Evolutionary conservation across 2,113 vertebrate species (phyloP).

Genomic region (Lampris megalopsis): DNA sequence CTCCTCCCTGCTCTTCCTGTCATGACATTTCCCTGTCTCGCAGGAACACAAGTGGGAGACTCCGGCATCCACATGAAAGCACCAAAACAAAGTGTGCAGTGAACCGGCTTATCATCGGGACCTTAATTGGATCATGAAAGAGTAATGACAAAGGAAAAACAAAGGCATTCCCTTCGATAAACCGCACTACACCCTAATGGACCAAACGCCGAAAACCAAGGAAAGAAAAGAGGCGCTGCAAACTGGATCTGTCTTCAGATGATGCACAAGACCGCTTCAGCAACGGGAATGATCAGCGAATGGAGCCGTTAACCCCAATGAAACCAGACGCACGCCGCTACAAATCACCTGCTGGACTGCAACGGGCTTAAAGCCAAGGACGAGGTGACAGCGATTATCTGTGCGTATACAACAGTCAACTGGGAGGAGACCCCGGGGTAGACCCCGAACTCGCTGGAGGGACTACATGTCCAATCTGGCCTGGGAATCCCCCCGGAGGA

Average conservation of each 20-base stretch:
- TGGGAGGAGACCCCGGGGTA: no score
- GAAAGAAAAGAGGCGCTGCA: slow-evolving; percentile 5
- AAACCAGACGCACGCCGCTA: slow-evolving; percentile 46
- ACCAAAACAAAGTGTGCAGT: slow-evolving; percentile 30
- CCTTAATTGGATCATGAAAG: slow-evolving; percentile 49
- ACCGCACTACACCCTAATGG: slow-evolving; percentile 4
- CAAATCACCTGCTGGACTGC: not conserved
- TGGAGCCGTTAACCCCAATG: slow-evolving; percentile 18
- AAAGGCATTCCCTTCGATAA: slow-evolving; percentile 39
- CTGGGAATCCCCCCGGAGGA: no score
- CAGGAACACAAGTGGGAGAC: slow-evolving; percentile 20
- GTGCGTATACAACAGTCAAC: no score
- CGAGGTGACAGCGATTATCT: no score
- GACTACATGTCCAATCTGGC: no score
- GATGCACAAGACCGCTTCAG: slow-evolving; percentile 27
- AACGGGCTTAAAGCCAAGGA: slow-evolving; percentile 15
- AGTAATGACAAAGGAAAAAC: slow-evolving; percentile 14
- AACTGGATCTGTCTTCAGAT: slow-evolving; percentile 36
- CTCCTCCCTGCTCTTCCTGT: slow-evolving; percentile 45
- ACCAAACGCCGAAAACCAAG: slow-evolving; percentile 44
- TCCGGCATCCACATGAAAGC: slow-evolving; percentile 56
- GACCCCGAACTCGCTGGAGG: no score
- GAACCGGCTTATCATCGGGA: slow-evolving; percentile 45
- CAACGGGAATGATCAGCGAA: slow-evolving; percentile 14
- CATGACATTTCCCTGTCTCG: slow-evolving; percentile 25